These are phyloP conservation scores for Pseudotriccus pelzelni DNA, from an alignment of 2,797 vertebrate genomes.

Conservation along the genomic window DNA sequence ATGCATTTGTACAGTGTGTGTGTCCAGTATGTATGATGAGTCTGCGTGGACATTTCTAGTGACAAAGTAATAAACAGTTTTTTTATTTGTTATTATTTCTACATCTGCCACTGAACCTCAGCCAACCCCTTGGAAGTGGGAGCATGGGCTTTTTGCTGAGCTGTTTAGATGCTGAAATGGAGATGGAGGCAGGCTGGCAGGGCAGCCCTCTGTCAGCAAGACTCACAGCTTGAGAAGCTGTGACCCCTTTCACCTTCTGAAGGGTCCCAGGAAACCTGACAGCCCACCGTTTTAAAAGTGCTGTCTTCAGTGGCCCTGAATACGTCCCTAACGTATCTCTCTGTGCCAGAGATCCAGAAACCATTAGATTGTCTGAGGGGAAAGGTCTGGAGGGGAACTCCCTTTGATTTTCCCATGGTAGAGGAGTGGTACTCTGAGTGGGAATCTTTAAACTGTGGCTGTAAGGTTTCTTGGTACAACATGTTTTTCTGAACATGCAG, in stretches of 20 bases:
- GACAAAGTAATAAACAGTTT: not conserved
- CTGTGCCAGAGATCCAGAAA: not conserved
- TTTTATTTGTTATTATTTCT: not conserved
- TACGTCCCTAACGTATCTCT: too few species aligned
- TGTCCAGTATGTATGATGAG: not conserved
- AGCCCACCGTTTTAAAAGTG: not conserved
- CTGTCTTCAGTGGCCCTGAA: not conserved
- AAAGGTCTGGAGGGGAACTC: not conserved
- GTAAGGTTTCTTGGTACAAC: not conserved
- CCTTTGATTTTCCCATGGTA: not conserved
- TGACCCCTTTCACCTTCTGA: not conserved
- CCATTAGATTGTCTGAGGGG: not conserved
- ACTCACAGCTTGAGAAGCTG: fast-evolving
- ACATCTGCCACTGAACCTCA: not conserved
- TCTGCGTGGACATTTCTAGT: not conserved
- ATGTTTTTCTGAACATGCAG: not conserved
- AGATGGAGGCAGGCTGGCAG: not conserved
- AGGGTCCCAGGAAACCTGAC: not conserved
- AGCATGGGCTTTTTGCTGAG: not conserved
- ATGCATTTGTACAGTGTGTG: not conserved
- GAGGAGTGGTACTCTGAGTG: not conserved
- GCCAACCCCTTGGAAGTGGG: not conserved
- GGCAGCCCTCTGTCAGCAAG: not conserved
- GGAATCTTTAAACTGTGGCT: not conserved
- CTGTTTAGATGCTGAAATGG: fast-evolving